phyloP scores from a whole-genome alignment of 2,113 vertebrate species.

The Papio anubis region DNA sequence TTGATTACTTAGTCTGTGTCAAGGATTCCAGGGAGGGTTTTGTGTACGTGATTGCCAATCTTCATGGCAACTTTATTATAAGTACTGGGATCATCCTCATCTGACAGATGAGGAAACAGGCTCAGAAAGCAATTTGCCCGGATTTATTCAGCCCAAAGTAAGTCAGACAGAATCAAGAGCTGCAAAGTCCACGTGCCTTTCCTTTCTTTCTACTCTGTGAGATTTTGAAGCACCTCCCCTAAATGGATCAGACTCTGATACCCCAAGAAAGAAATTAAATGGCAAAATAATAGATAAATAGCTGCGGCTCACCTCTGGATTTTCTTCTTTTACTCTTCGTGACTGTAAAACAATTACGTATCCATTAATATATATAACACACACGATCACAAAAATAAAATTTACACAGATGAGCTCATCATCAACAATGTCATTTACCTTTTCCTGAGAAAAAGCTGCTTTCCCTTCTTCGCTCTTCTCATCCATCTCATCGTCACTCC shows the following conservation, averaged over 20 bases:
- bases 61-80: background rate
- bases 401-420: background rate
- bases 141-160: background rate
- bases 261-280: background rate
- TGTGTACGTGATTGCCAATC: background rate
- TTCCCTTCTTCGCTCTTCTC: conserved; percentile 95
- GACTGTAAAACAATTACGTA: conserved; percentile 88
- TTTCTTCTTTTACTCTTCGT: conserved; percentile 93
- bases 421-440: conserved; percentile 83
- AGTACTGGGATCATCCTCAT: background rate
- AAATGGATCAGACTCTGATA: background rate
- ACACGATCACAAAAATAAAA: background rate
- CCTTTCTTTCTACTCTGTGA: background rate
- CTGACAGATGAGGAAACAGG: background rate
- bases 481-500: conserved; percentile 98
- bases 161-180: background rate
- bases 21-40: background rate
- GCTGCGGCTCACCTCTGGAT: conserved; percentile 83
- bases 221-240: background rate
- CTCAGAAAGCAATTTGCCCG: background rate
- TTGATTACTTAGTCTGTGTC: background rate
- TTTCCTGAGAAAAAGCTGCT: conserved; percentile 94
- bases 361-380: conserved; percentile 62
- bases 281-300: background rate
- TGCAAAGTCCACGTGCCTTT: background rate